Base-by-base conservation (phyloP, 2,113 vertebrate genomes). In the Suncus etruscus region DNA sequence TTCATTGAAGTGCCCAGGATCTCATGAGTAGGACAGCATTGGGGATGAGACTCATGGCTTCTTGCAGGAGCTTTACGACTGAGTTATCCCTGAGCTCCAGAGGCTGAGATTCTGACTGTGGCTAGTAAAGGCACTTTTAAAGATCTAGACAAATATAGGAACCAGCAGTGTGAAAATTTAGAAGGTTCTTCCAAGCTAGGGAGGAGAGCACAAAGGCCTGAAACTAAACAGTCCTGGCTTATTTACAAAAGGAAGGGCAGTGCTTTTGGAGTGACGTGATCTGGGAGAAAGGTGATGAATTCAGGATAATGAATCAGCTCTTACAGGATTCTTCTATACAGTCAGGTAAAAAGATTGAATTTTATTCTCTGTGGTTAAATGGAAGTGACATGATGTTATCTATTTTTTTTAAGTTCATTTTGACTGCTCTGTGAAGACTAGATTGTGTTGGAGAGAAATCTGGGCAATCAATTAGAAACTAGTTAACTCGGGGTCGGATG, bases 291-390 rank as follows among this genome's bases (percentile, higher is more conserved):
- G 10, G 47, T 69, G 47, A 61, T 86, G 32, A 83, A 61, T 89
- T 92, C 69, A 84, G 32, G 29, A 11, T 54, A 54, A 54, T n/a
- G 16, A 25, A 16, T 20, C 39, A 70, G 7, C 45, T 86, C 51
- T 81, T 54, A 54, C 66, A 54, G 90, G 24, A 69, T 8, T 20
- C 24, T 8, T 20, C 24, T 65, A 3, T 70, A 87, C 63, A 63
- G 48, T 74, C 65, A 79, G 77, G 39, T 87, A 83, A 66, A 86
- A 54, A 88, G 47, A 11, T 4, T 82, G 63, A 78, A 48, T 91
- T 94, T 76, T 94, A 82, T 70, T 70, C 50, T 65, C 39, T 51
- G 65, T 84, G 47, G 68, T 81, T 93, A 75, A 77, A 48, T 72
- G 22, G n/a, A 81, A 74, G 24, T 75, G 61, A 50, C 25, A 27